Evolutionary conservation across 2,888 invertebrate species (phyloP).

Genomic region (Mesochorus sp.): DNA sequence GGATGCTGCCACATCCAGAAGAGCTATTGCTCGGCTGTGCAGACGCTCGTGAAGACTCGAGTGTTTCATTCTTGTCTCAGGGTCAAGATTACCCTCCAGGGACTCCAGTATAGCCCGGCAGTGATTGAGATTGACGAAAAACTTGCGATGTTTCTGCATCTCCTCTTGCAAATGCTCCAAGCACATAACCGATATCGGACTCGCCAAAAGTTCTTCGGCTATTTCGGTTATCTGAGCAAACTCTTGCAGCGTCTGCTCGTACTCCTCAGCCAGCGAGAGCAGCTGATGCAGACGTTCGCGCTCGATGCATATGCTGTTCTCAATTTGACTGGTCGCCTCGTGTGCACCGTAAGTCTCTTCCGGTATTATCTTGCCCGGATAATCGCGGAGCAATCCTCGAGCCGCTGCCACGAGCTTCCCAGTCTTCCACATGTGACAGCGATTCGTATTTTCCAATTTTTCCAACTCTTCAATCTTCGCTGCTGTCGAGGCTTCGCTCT

Average conservation of each 20-base stretch:
- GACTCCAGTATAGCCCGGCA: conserved; percentile 94
- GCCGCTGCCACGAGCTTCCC: conserved; percentile 86
- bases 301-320: conserved; percentile 87
- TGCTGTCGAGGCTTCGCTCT: conserved; percentile 87
- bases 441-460: conserved; percentile 87
- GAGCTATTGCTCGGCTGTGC: conserved; percentile 89
- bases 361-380: conserved; percentile 88
- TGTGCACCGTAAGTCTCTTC: conserved; percentile 86
- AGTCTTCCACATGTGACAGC: conserved; percentile 85
- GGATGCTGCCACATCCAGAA: conserved; percentile 91
- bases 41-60: conserved; percentile 89
- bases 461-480: conserved; percentile 88
- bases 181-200: conserved; percentile 89
- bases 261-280: conserved; percentile 91
- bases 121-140: conserved; percentile 94
- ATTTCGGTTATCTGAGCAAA: conserved; percentile 93
- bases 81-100: conserved; percentile 91
- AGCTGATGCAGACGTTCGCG: conserved; percentile 90
- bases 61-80: conserved; percentile 89
- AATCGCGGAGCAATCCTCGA: conserved; percentile 86
- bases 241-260: conserved; percentile 93
- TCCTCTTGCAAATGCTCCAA: conserved; percentile 93
- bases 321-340: conserved; percentile 87
- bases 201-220: conserved; percentile 91
- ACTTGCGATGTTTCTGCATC: conserved; percentile 94